phyloP scores from a whole-genome alignment of 1,140 invertebrate species.

The Caligus rogercresseyi region DNA sequence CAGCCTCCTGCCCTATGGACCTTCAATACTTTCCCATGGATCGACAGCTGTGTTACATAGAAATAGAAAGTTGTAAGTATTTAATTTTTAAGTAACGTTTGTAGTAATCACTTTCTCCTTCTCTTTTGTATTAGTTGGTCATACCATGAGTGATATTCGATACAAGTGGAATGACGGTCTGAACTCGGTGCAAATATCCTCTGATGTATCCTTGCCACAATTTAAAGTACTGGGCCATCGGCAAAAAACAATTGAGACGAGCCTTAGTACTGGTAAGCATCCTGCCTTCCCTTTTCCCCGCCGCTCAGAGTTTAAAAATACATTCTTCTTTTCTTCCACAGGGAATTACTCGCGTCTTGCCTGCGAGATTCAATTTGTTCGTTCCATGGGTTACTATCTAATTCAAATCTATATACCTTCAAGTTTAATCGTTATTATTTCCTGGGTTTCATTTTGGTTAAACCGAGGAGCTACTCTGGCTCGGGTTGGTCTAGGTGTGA shows the following conservation, averaged over 20 bases:
- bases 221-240: slow-evolving; percentile 47
- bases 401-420: too few relatives aligned
- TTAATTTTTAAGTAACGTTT: slow-evolving; percentile 24
- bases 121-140: slow-evolving; percentile 54
- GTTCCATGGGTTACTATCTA: too few relatives aligned
- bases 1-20: slow-evolving; percentile 92
- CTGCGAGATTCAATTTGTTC: too few relatives aligned
- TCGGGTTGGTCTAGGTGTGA: too few relatives aligned
- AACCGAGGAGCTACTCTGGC: too few relatives aligned
- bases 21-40: slow-evolving; percentile 95
- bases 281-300: background rate
- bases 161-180: slow-evolving; percentile 87
- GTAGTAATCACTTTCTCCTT: background rate
- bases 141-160: slow-evolving; percentile 88
- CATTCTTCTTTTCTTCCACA: too few relatives aligned
- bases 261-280: slow-evolving; percentile 60
- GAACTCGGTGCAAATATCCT: slow-evolving; percentile 73
- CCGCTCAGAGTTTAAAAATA: too few relatives aligned
- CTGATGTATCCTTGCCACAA: slow-evolving; percentile 79
- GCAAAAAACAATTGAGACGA: slow-evolving; percentile 76
- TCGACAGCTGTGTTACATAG: slow-evolving; percentile 83
- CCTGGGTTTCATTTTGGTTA: too few relatives aligned
- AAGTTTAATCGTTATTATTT: too few relatives aligned
- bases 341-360: too few relatives aligned
- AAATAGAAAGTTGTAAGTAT: slow-evolving; percentile 96